Percentiles rank a stretch among this genome's conserved stretches.
Evolutionary conservation across 2,888 invertebrate genomes (phyloP).

Genomic region (Chalcosyrphus nemorum): DNA sequence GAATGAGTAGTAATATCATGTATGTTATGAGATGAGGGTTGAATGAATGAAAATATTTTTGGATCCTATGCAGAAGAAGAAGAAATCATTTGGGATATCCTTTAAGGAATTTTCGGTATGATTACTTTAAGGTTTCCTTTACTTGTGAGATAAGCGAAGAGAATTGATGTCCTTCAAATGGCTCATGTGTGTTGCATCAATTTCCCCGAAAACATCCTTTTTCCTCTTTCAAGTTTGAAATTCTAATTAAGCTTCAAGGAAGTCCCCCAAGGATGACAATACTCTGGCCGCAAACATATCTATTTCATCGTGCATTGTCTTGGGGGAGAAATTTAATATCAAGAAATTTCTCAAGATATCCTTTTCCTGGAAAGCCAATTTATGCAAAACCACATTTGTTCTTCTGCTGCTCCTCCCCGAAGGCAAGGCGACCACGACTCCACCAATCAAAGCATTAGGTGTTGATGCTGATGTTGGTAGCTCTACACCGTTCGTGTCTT

Average conservation of each 20-base stretch:
- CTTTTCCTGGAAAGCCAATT: conserved; percentile 42
- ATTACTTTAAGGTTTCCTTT: conserved; percentile 7
- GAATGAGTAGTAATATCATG: conserved; percentile 38
- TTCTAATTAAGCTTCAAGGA: conserved; percentile 48
- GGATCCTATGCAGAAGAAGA: neutral
- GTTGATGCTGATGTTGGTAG: conserved; percentile 31
- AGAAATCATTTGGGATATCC: conserved; percentile 36
- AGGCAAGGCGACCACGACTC: neutral
- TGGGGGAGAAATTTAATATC: conserved; percentile 26
- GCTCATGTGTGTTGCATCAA: conserved; percentile 28
- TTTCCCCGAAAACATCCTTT: neutral
- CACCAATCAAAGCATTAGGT: conserved; percentile 33
- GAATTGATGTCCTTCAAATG: conserved; percentile 8
- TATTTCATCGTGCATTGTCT: conserved; percentile 3
- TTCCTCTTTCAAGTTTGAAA: conserved; percentile 17
- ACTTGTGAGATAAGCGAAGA: neutral
- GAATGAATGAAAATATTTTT: conserved; percentile 6
- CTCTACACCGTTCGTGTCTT: conserved; percentile 19
- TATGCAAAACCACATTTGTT: conserved; percentile 31
- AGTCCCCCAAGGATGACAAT: conserved; percentile 9
- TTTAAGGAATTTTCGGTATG: conserved; percentile 34
- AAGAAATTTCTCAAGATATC: conserved; percentile 40
- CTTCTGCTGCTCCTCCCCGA: neutral
- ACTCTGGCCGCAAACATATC: neutral
- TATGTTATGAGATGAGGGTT: conserved; percentile 22